Evolutionary conservation across 2,113 vertebrate genomes (phyloP).

Genomic region (Nothobranchius kuhntae): DNA sequence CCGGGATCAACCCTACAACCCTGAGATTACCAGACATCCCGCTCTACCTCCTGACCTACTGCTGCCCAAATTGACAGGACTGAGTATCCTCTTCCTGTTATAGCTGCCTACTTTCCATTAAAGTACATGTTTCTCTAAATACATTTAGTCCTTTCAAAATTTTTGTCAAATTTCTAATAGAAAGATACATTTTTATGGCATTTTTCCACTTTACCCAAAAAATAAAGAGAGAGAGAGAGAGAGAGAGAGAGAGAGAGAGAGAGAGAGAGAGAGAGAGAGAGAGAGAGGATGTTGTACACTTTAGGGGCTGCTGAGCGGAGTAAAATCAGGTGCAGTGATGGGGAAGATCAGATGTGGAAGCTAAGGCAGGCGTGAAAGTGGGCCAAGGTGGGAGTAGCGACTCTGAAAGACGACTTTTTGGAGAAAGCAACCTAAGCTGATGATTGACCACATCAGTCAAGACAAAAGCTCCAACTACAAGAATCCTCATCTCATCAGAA

Average conservation of each 20-base stretch:
- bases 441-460: constrained; percentile 1
- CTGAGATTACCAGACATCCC: no score
- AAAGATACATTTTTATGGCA: not conserved
- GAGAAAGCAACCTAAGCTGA: not conserved
- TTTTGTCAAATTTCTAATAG: not conserved
- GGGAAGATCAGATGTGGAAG: constrained; percentile 2
- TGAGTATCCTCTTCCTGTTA: no score
- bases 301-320: constrained; percentile 2
- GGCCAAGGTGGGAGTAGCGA: not conserved
- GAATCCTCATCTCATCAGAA: not conserved
- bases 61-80: no score
- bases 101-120: no score
- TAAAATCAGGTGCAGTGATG: not conserved
- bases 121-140: no score
- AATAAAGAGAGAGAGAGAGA: no score
- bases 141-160: not conserved
- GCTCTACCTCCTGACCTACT: no score
- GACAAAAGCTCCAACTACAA: not conserved
- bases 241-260: no score
- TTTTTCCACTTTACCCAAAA: not conserved
- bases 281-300: not conserved
- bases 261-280: no score
- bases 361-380: constrained; percentile 1
- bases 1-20: no score
- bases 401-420: not conserved